Base-by-base conservation (phyloP, 2,113 vertebrate species). In the Paracanthobrama guichenoti region DNA sequence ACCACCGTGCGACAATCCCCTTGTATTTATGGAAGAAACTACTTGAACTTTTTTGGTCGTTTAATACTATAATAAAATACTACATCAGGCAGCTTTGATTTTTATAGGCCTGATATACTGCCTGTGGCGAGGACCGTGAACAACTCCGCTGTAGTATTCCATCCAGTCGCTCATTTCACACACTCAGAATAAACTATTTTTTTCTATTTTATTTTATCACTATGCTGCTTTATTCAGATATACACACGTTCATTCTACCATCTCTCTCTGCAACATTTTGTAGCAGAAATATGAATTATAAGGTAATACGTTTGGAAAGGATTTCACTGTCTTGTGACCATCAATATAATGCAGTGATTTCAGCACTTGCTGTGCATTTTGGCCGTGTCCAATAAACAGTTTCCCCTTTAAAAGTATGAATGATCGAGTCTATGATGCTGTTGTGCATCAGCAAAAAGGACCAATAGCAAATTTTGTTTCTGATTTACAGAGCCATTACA, bases 81-180 rank as follows among this genome's bases (percentile, higher is more conserved):
- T 92, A 91, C 92, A 95, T 93, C 90, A 94, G 92, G 91, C 92
- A 90, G 89, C 91, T 94, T 93, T 92, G 88, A 88, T 94, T 95
- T 92, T 96, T 96, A 96, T 95, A 92, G 94, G 90, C 90, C 88
- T 94, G 92, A 95, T 95, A 96, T 95, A 95, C 92, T 92, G 93
- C 94, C 93, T 91, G 93, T 92, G 90, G 91, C 90, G 90, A 91
- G 90, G 89, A 90, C 89, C 89, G 90, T 91, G 91, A 92, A 93
- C 81, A 88, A 79, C 79, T 73, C 48, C 77, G 81, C 87, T 88
- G 81, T 73, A 86, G 86, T 86, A 86, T 88, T 86, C 77, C 83
- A 89, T 64, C 78, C 85, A 82, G 31, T 55, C 85, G 69, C 89
- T 88, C 90, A 89, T 81, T 91, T 87, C 18, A 78, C 71, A 72